A percentile compares a stretch with the other conserved stretches of the same genome.
Conservation (phyloP, 2,797 vertebrate species). For the Rhinichthys osculus region DNA sequence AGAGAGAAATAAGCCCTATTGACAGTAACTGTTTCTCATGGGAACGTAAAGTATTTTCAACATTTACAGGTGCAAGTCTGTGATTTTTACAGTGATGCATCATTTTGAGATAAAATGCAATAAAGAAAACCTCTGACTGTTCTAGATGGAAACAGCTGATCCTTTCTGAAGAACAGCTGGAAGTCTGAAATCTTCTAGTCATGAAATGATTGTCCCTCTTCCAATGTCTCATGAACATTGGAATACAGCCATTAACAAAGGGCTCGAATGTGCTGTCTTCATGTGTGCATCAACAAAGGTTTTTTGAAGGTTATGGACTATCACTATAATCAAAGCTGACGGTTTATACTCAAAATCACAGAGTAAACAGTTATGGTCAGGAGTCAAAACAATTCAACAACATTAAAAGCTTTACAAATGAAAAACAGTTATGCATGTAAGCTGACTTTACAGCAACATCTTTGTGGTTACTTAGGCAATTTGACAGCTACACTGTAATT, state of each 20-base stretch:
- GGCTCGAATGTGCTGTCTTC: not conserved
- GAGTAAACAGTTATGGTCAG: conserved; percentile 38
- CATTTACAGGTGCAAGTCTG: no score
- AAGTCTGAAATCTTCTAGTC: conserved; percentile 24
- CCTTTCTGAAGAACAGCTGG: conserved; percentile 33
- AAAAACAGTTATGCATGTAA: conserved; percentile 27
- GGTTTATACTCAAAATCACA: conserved; percentile 32
- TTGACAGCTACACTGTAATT: conserved; percentile 45
- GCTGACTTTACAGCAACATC: conserved; percentile 3
- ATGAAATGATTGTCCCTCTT: conserved; percentile 3
- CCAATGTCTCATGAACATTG: conserved; percentile 20
- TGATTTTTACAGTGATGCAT: no score
- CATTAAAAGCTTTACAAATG: conserved; percentile 42
- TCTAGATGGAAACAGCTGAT: conserved; percentile 27
- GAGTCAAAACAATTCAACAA: conserved; percentile 40
- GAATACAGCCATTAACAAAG: conserved; percentile 17
- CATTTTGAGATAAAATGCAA: no score
- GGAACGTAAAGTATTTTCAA: no score
- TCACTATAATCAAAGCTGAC: conserved; percentile 34
- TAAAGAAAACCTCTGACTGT: not conserved
- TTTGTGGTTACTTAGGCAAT: conserved; percentile 13
- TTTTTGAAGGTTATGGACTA: conserved; percentile 14
- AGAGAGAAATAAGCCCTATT: no score
- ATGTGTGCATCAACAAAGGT: conserved; percentile 4
- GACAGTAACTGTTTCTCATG: no score